Evolutionary conservation across 2,797 vertebrate genomes (phyloP), one percentile per base, ranked within the genome.

Genomic region (Clamator glandarius): DNA sequence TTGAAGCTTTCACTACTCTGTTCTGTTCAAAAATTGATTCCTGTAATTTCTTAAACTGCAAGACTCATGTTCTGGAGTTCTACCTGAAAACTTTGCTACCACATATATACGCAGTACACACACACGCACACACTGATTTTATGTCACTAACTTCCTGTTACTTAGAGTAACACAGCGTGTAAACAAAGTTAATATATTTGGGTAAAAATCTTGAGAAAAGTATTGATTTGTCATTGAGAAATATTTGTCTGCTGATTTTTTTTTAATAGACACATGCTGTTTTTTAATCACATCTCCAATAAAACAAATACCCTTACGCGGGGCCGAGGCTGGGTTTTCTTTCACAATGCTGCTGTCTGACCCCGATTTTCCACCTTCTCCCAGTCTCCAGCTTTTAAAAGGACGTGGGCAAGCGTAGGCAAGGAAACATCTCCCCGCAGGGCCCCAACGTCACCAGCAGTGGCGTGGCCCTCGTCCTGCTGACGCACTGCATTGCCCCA

Each of bases 121-220:
- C 7, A 16, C 58, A 46, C 59, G n/a, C n/a, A n/a, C n/a, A 50
- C 12, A 29, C 15, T 91, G 94, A 74, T 96, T 82, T 86, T 84
- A 55, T 41, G 41, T 64, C 91, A 57, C 52, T 84, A 48, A 90
- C 75, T 76, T 84, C 48, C 70, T 85, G 79, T 79, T 63, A 46
- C 44, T 54, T n/a, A 46, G 52, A 72, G 80, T 55, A 62, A 90
- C 31, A 24, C 1, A 39, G 21, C 52, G 89, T 90, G 50, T 91
- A 84, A 94, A 85, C 84, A 92, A 95, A 96, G 58, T 72, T 95
- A 92, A 91, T 96, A 94, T 95, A 97, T 96, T 94, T 74, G 81
- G 91, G 81, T 35, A 31, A 90, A 96, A 95, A 58, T 41, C n/a
- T 3, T 63, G 28, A 80, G 35, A 25, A n/a, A 54, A 80, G 5